Evolutionary conservation across 2,888 invertebrate species (phyloP).

Genomic region (Cerastoderma edule): DNA sequence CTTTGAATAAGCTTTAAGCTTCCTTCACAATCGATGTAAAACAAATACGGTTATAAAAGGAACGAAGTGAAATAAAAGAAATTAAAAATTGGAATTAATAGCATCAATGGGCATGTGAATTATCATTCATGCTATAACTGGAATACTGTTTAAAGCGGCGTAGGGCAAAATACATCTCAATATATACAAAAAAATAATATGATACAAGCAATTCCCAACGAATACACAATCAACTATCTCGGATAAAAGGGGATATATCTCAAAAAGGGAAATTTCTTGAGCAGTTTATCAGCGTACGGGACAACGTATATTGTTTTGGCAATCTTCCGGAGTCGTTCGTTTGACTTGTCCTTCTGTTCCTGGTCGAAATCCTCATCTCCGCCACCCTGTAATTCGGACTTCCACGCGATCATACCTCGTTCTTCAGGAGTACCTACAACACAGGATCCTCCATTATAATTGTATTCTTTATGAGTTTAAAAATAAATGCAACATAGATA

Average conservation of each 20-base stretch:
- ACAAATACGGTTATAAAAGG: too few relatives aligned
- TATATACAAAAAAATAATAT: too few relatives aligned
- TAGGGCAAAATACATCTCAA: too few relatives aligned
- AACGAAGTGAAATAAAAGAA: too few relatives aligned
- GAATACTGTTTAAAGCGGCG: too few relatives aligned
- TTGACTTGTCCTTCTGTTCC: too few relatives aligned
- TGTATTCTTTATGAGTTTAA: background rate
- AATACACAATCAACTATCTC: background rate
- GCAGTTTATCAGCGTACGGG: slow-evolving; percentile 8
- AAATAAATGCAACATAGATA: background rate
- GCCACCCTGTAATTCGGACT: slow-evolving; percentile 12
- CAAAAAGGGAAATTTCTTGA: slow-evolving; percentile 9
- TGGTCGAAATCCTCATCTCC: too few relatives aligned
- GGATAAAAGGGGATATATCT: slow-evolving; percentile 22
- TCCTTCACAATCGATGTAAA: too few relatives aligned
- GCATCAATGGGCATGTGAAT: too few relatives aligned
- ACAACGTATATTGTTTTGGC: slow-evolving; percentile 2
- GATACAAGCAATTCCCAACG: background rate
- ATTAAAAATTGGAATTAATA: too few relatives aligned
- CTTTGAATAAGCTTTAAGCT: too few relatives aligned
- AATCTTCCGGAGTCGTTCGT: background rate
- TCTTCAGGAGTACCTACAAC: slow-evolving; percentile 41
- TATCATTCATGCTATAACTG: too few relatives aligned
- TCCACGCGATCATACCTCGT: slow-evolving; percentile 40
- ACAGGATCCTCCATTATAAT: background rate